phyloP scores from a whole-genome alignment of 2,888 invertebrate genomes.

The Scaptomyza flava region DNA sequence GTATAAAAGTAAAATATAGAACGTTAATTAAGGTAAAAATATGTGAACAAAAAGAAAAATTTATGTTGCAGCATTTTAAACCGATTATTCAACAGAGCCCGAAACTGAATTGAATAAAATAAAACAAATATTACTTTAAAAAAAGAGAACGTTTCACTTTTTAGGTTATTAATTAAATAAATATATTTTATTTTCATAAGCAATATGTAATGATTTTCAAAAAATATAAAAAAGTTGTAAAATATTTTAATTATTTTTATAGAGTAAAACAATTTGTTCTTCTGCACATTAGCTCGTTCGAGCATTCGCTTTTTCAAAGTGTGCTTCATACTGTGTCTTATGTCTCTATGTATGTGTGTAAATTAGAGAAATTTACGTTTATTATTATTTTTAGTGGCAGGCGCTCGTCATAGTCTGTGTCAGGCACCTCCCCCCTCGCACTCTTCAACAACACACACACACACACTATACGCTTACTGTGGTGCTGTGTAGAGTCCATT shows the following conservation, averaged over 20 bases:
- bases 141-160: too few species aligned
- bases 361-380: constrained; percentile 79
- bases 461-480: too few species aligned
- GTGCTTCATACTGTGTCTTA: constrained; percentile 11
- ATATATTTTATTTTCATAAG: too few species aligned
- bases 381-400: constrained; percentile 79
- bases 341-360: constrained; percentile 44
- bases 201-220: not conserved
- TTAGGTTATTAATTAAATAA: too few species aligned
- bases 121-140: too few species aligned
- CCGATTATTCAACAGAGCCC: too few species aligned
- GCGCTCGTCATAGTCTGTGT: constrained; percentile 57
- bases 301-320: constrained; percentile 13
- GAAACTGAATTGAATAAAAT: too few species aligned
- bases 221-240: not conserved
- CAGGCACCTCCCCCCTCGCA: not conserved
- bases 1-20: not conserved
- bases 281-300: not conserved
- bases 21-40: too few species aligned
- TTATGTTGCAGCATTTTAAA: too few species aligned
- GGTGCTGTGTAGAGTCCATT: too few species aligned
- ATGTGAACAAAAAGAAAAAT: too few species aligned
- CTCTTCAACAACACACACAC: too few species aligned
- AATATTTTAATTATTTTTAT: not conserved
- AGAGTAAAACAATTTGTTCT: constrained; percentile 14